phyloP scores from a whole-genome alignment of 2,888 invertebrate genomes.

The Marronus borbonicus region DNA sequence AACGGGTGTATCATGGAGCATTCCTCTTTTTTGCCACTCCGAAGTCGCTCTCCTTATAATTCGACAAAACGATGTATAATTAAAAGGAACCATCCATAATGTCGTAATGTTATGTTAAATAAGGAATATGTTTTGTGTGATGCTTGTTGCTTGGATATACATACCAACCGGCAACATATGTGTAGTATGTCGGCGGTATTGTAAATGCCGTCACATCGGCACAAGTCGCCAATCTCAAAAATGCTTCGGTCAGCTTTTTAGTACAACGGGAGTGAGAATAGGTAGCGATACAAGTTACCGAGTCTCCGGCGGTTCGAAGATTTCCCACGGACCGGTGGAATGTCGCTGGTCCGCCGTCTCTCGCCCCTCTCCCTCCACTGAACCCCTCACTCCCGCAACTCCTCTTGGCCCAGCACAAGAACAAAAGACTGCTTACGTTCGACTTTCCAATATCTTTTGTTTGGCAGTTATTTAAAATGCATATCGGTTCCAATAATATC shows the following conservation, averaged over 20 bases:
- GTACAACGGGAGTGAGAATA: conserved; percentile 66
- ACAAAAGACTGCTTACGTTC: conserved; percentile 63
- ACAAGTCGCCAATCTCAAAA: conserved; percentile 63
- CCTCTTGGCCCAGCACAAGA: conserved; percentile 62
- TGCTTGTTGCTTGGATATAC: conserved; percentile 41
- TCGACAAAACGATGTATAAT: conserved; percentile 45
- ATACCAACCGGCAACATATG: conserved; percentile 44
- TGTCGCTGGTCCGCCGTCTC: conserved; percentile 64
- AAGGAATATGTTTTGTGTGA: conserved; percentile 48
- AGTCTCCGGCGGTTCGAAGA: conserved; percentile 58
- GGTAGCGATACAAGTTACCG: conserved; percentile 63
- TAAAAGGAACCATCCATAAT: conserved; percentile 42
- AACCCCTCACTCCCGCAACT: conserved; percentile 56
- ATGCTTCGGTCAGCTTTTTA: conserved; percentile 64
- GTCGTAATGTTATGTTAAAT: conserved; percentile 49
- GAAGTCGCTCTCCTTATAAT: conserved; percentile 28
- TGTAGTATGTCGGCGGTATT: conserved; percentile 49
- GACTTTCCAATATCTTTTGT: conserved; percentile 62
- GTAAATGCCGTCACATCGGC: conserved; percentile 52
- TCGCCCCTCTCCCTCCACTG: conserved; percentile 53
- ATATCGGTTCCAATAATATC: conserved; percentile 47
- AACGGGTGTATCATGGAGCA: conserved; percentile 18
- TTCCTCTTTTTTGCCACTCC: conserved; percentile 26
- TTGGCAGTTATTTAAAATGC: conserved; percentile 58
- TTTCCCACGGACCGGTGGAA: conserved; percentile 67